Evolutionary conservation across 1,140 invertebrate genomes (phyloP).

Genomic region (Kradibia gibbosae): DNA sequence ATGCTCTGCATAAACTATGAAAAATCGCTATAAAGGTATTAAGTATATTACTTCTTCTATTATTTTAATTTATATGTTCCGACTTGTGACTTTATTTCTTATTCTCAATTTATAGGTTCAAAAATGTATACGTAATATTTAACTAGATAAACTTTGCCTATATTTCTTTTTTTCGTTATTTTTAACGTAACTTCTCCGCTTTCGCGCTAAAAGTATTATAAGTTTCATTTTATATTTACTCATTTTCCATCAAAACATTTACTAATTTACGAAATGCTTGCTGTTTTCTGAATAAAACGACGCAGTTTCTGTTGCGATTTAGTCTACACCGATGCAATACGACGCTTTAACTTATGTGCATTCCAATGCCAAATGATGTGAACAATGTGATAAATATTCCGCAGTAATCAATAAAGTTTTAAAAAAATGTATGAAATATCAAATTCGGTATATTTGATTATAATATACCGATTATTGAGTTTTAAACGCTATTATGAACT

Average conservation of each 20-base stretch:
- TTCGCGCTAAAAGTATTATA: background rate
- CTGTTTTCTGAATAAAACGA: background rate
- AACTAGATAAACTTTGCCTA: background rate
- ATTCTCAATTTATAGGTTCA: background rate
- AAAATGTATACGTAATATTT: background rate
- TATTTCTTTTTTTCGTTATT: background rate
- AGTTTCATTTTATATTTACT: constrained; percentile 20
- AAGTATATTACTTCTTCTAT: no score
- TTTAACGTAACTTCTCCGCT: background rate
- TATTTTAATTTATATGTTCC: background rate
- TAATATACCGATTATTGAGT: background rate
- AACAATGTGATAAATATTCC: constrained; percentile 8
- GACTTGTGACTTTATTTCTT: background rate
- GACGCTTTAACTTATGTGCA: background rate
- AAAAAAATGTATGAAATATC: background rate
- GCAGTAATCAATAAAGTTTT: background rate
- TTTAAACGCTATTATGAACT: background rate
- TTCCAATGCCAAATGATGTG: constrained; percentile 3
- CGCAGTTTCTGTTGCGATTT: background rate
- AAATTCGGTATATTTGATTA: background rate
- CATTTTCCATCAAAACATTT: background rate
- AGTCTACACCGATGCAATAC: background rate
- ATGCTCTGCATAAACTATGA: background rate
- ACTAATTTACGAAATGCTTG: constrained; percentile 15
- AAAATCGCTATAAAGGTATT: background rate